Conservation (phyloP, 2,797 vertebrate species). For the Aphelocoma californica region DNA sequence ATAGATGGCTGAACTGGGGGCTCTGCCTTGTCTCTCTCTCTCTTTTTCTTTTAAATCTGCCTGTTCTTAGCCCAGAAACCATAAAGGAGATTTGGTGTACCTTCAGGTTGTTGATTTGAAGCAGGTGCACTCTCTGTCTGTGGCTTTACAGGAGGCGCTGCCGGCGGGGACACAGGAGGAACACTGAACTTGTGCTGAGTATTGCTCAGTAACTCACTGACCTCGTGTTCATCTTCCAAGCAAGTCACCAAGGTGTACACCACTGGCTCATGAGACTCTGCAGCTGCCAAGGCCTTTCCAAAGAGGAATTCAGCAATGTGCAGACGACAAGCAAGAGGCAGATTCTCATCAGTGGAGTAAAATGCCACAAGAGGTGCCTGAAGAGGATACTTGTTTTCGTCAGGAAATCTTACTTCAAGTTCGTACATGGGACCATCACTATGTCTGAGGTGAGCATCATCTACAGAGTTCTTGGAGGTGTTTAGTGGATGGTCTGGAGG, state of each 20-base stretch:
- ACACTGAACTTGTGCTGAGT: constrained; percentile 88
- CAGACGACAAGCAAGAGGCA: constrained; percentile 85
- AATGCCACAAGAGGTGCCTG: constrained; percentile 92
- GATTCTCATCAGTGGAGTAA: constrained; percentile 86
- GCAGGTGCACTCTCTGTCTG: neutral
- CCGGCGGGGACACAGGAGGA: constrained; percentile 73
- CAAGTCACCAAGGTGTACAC: constrained; percentile 88
- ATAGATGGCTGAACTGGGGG: neutral
- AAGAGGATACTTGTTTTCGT: constrained; percentile 89
- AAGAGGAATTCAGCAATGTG: constrained; percentile 88
- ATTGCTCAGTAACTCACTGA: constrained; percentile 80
- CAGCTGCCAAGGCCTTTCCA: constrained; percentile 83
- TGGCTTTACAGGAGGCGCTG: constrained; percentile 61
- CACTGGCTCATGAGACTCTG: constrained; percentile 84
- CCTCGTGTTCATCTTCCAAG: constrained; percentile 85
- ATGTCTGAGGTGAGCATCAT: constrained; percentile 81
- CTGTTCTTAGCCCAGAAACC: neutral
- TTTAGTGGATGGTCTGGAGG: constrained; percentile 68
- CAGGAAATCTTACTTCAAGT: constrained; percentile 91
- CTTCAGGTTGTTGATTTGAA: constrained; percentile 54
- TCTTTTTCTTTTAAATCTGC: neutral
- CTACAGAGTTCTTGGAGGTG: constrained; percentile 40
- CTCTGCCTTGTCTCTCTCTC: neutral
- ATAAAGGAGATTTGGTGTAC: constrained; percentile 36
- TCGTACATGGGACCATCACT: constrained; percentile 82